Conservation (phyloP, 2,888 invertebrate species). For the Hyalella azteca region DNA sequence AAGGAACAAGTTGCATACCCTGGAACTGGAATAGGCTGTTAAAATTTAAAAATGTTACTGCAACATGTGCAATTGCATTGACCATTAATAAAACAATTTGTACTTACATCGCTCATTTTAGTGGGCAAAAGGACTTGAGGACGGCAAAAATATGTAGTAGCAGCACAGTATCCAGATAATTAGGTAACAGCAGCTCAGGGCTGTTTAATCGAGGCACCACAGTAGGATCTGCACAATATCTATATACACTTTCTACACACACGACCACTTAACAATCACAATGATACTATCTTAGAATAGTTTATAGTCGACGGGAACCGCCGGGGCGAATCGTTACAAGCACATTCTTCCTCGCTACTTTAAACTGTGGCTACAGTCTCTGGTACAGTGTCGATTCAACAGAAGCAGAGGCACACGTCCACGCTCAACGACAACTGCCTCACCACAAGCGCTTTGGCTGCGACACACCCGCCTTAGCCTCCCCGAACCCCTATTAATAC, state of each 20-base stretch:
- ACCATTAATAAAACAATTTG: too few species aligned
- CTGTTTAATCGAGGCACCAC: constrained; percentile 9
- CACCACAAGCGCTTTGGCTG: constrained; percentile 9
- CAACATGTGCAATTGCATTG: too few species aligned
- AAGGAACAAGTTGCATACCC: too few species aligned
- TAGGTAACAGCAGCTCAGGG: background rate
- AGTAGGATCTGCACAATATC: constrained; percentile 1
- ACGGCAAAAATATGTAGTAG: constrained; percentile 1
- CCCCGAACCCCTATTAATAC: constrained; percentile 16
- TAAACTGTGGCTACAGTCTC: constrained; percentile 14
- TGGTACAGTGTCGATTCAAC: constrained; percentile 3
- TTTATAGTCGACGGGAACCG: constrained; percentile 33
- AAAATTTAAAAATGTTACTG: too few species aligned
- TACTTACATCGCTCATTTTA: constrained; percentile 18
- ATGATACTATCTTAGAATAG: constrained; percentile 29
- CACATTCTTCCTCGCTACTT: constrained; percentile 29
- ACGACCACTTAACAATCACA: constrained; percentile 23
- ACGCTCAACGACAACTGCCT: constrained; percentile 35
- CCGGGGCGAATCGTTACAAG: constrained; percentile 28
- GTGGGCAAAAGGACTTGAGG: background rate
- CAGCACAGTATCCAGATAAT: constrained; percentile 14
- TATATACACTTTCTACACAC: constrained; percentile 13
- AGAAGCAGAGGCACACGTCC: constrained; percentile 26
- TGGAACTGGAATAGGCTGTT: too few species aligned
- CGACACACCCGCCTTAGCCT: background rate